Base-by-base conservation (phyloP, 2,888 invertebrate species). In the Embidobia sp. region DNA sequence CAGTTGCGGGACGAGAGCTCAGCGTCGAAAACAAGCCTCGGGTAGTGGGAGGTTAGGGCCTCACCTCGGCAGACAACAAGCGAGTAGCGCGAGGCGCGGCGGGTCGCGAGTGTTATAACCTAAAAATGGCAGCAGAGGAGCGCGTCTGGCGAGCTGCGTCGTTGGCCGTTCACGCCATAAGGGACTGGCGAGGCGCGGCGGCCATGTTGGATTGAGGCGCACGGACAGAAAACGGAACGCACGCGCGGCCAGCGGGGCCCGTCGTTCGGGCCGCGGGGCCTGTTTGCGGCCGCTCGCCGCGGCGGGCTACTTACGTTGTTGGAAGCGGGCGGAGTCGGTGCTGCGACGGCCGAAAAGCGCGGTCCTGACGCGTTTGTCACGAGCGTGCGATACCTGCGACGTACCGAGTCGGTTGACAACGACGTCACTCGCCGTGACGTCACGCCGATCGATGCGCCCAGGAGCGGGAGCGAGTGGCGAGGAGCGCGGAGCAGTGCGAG, bases 391-490 rank as follows among this genome's bases (percentile, higher is more conserved):
- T 59, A 46, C 26, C 22, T 59, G 35, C 44, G 35, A 46, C 35
- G 44, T 59, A 18, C 19, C 35, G 26, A 46, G 44, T 46, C 59
- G 15, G 42, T 59, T 46, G 59, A 59, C 59, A 59, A 59, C 59
- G 59, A 59, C 59, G 59, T 59, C 59, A 59, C 59, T 33, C 22
- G 7, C n/a, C 35, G 59, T 59, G 59, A 59, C 59, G 59, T 59
- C 59, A 59, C 35, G 15, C 8, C 11, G 35, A 59, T 59, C 59
- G 46, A 59, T 59, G 46, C 33, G 18, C 13, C 4, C n/a, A 22
- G 13, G 29, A 29, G 29, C 10, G 40, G 29, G 46, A 48, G n/a
- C n/a, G n/a, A n/a, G n/a, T n/a, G n/a, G n/a, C n/a, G n/a, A n/a
- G n/a, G 46, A 1, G 46, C 46, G 7, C 5, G 29, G 2, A 8